Base-by-base conservation (phyloP, 2,113 vertebrate genomes). In the Camarhynchus parvulus region DNA sequence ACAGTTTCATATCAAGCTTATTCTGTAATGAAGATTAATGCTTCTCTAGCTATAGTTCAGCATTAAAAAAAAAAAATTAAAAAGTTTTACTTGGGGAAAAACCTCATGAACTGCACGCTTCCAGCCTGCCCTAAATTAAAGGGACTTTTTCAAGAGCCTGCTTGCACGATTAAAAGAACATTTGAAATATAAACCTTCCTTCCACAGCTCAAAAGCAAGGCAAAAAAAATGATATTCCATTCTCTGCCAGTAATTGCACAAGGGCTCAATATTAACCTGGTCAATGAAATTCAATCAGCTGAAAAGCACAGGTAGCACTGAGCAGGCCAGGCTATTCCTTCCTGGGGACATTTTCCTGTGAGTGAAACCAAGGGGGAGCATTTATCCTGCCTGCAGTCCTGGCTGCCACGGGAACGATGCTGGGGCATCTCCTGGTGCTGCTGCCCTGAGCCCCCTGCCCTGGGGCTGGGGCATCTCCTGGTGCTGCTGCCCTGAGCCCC, bases 131-230 rank as follows among this genome's bases (percentile, higher is more conserved):
- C 56, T 55, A 58, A 77, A 83, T 62, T 50, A 90, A 74, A 86
- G 64, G 35, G 24, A 16, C 41, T 77, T 88, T 87, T 91, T 41
- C 39, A 80, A 69, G 86, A 85, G 63, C 16, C 56, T 25, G 22
- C 47, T 67, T 55, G 28, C 59, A 78, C 1, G 0, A 94, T 90
- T 92, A 89, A 70, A 83, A 77, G 69, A 90, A 68, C 52, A 41
- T 90, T 89, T 89, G 88, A 96, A 89, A 87, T 83, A 87, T n/a
- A 92, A 83, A 75, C 85, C 75, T 79, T 82, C 56, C 79, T 76
- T 91, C 61, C 53, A 75, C 31, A 77, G 21, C 68, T 89, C 69
- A 78, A 94, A 89, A 96, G 79, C 35, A 64, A 64, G 42, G 74
- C 59, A 35, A 39, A 82, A 92, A 92, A 83, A 94, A 88, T 24